Percentiles rank a stretch among this genome's conserved stretches.
phyloP scores from a whole-genome alignment of 2,113 vertebrate species.

The Sciurus niger region DNA sequence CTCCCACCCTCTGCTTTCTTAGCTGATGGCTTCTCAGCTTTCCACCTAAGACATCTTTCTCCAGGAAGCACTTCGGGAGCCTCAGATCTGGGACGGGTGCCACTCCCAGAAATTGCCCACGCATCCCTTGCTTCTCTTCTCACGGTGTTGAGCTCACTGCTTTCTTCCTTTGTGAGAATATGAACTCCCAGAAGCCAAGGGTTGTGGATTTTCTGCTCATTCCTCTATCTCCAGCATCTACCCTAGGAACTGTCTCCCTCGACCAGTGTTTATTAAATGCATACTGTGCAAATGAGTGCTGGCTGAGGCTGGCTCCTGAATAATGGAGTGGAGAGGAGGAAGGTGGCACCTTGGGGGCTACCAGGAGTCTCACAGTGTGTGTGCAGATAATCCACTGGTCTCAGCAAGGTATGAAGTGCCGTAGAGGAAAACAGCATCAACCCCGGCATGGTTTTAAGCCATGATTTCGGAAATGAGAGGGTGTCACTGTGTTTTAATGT shows the following conservation, averaged over 20 bases:
- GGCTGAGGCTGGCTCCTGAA: background rate
- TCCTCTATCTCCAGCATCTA: background rate
- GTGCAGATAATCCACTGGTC: rapidly evolving
- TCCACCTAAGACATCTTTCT: background rate
- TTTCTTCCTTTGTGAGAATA: background rate
- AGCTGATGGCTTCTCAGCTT: background rate
- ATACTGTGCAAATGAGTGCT: rapidly evolving
- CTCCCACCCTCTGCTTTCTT: background rate
- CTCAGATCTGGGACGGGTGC: background rate
- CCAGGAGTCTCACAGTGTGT: background rate
- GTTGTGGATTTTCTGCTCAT: background rate
- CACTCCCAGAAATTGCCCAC: background rate
- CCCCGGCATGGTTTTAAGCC: background rate
- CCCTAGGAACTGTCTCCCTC: background rate
- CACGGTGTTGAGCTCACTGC: background rate
- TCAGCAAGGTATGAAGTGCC: rapidly evolving
- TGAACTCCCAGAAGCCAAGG: background rate
- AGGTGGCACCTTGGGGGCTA: background rate
- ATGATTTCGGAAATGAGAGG: background rate
- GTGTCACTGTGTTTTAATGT: background rate
- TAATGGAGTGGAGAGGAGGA: background rate
- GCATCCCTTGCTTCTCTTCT: background rate
- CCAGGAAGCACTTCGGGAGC: background rate
- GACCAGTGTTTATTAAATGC: background rate
- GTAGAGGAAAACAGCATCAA: background rate